Conservation (phyloP, 2,797 vertebrate species). For the Pantherophis vulpinus region DNA sequence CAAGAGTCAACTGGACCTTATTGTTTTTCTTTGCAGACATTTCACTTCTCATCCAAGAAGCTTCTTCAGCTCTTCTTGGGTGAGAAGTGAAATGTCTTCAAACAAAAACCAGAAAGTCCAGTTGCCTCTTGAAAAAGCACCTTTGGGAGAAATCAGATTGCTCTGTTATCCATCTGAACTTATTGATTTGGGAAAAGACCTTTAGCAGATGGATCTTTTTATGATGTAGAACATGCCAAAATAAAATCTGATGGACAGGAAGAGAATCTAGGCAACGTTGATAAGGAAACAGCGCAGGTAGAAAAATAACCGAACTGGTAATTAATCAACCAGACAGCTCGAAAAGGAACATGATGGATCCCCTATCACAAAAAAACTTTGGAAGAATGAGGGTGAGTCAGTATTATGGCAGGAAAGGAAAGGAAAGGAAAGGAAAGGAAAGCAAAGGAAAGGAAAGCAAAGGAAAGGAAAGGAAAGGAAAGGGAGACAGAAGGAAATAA, state of each 20-base stretch:
- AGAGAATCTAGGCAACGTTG: not conserved
- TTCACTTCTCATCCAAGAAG: too few species aligned
- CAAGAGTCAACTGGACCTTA: too few species aligned
- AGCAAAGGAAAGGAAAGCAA: too few species aligned
- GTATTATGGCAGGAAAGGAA: not conserved
- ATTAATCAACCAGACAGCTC: not conserved
- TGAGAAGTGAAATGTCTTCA: too few species aligned
- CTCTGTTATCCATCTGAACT: not conserved
- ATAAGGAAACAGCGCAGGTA: constrained; percentile 3
- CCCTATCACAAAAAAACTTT: not conserved
- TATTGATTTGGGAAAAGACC: constrained; percentile 15
- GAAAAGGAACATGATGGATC: not conserved
- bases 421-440: too few species aligned
- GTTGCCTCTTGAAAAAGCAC: too few species aligned
- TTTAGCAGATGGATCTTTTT: constrained; percentile 21
- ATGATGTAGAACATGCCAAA: constrained; percentile 19
- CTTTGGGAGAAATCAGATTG: not conserved
- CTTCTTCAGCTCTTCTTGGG: too few species aligned
- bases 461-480: too few species aligned
- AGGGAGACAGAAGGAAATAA: too few species aligned
- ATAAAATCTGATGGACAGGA: constrained; percentile 3
- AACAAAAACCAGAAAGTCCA: too few species aligned
- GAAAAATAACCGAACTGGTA: constrained; percentile 1
- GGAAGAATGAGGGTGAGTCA: not conserved
- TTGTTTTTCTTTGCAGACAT: too few species aligned